A percentile compares a stretch with the other conserved stretches of the same genome.
phyloP scores from a whole-genome alignment of 2,797 vertebrate species.

The Atherinosoma microstoma region DNA sequence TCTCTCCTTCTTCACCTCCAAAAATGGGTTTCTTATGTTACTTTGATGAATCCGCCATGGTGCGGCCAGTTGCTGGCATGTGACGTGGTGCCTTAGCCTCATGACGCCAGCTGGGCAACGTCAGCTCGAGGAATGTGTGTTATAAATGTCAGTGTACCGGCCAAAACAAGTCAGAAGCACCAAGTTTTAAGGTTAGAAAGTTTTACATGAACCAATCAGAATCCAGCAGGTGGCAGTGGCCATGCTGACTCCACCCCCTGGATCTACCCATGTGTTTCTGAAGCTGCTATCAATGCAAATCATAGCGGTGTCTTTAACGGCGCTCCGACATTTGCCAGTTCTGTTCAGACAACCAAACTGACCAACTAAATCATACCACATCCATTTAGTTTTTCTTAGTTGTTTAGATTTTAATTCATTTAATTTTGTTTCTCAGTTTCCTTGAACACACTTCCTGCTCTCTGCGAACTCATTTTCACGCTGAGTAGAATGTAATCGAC shows the following conservation, averaged over 20 bases:
- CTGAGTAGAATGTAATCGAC: neutral
- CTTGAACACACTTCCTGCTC: slow-evolving; percentile 25
- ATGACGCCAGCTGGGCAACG: too few species aligned
- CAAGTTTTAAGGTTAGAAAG: too few species aligned
- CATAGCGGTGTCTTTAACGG: neutral
- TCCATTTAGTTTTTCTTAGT: neutral
- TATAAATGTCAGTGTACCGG: too few species aligned
- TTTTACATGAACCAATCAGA: neutral
- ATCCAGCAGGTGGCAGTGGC: neutral
- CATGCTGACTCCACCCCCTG: neutral
- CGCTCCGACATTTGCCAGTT: slow-evolving; percentile 13
- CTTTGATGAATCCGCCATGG: too few species aligned
- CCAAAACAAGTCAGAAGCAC: too few species aligned
- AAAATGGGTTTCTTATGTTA: too few species aligned
- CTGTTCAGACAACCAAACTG: neutral
- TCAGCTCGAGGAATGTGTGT: too few species aligned
- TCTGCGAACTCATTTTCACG: slow-evolving; percentile 23
- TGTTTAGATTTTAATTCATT: slow-evolving; percentile 7
- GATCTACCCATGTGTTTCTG: neutral
- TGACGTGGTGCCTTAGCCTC: too few species aligned
- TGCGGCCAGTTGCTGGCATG: too few species aligned
- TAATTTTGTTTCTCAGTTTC: slow-evolving; percentile 1
- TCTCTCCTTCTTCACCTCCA: too few species aligned
- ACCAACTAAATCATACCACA: neutral
- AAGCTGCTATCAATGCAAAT: neutral